These are phyloP conservation scores for Bos javanicus DNA, from an alignment of 2,113 vertebrate species.

Conservation along the genomic window DNA sequence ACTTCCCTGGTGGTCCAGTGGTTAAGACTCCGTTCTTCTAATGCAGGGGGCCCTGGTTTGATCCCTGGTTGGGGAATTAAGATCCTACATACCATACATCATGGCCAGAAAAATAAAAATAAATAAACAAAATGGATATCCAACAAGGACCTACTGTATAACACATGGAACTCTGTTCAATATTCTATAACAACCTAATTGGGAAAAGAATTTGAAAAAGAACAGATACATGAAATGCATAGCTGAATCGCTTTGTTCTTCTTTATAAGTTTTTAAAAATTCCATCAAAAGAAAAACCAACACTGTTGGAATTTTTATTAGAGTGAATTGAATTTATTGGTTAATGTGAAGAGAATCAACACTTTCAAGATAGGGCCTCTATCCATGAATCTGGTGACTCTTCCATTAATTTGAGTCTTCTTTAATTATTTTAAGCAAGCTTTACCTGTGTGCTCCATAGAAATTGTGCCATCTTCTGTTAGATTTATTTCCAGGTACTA, in stretches of 20 bases:
- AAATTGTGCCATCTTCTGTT: background rate
- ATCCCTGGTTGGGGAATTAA: background rate
- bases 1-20: background rate
- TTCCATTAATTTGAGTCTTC: background rate
- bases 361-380: background rate
- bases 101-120: background rate
- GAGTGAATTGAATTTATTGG: background rate
- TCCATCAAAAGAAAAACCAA: background rate
- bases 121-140: background rate
- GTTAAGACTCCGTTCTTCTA: background rate
- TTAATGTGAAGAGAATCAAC: background rate
- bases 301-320: background rate
- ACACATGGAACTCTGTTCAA: background rate
- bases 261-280: background rate
- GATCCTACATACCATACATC: background rate
- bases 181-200: background rate
- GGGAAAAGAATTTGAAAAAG: background rate
- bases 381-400: background rate
- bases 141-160: background rate
- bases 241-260: background rate
- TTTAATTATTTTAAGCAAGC: background rate
- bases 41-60: background rate
- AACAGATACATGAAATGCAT: background rate
- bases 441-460: background rate
- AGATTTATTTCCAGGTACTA: background rate